Evolutionary conservation across 2,888 invertebrate species (phyloP).

Genomic region (Drosophila aldrichi): DNA sequence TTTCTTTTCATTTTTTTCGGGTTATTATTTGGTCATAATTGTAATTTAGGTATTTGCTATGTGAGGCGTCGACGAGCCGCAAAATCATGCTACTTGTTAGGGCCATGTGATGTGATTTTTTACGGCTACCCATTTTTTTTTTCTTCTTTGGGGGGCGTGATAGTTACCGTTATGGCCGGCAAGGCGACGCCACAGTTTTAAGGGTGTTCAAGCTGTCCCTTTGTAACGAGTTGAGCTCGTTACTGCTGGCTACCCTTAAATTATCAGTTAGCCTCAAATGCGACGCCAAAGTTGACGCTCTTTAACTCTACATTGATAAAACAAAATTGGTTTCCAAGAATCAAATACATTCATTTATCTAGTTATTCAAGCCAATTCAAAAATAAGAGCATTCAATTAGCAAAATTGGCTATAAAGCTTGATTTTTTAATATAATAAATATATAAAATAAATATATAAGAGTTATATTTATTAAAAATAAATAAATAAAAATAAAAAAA

Average conservation of each 20-base stretch:
- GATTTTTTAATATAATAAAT: no score
- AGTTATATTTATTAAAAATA: no score
- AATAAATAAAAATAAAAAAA: no score
- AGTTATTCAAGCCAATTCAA: neutral
- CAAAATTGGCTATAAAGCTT: neutral
- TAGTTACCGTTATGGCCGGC: slow-evolving; percentile 49
- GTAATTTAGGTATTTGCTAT: slow-evolving; percentile 77
- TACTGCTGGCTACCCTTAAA: slow-evolving; percentile 34
- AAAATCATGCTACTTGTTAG: slow-evolving; percentile 71
- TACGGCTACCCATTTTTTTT: slow-evolving; percentile 27
- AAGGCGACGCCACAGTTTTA: slow-evolving; percentile 37
- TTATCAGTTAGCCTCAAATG: slow-evolving; percentile 49
- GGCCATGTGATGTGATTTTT: slow-evolving; percentile 72
- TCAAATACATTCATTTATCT: neutral
- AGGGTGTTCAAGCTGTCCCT: slow-evolving; percentile 9
- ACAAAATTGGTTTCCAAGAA: slow-evolving; percentile 36
- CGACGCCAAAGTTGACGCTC: slow-evolving; percentile 21
- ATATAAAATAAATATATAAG: no score
- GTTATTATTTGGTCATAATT: slow-evolving; percentile 78
- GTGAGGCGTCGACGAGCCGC: slow-evolving; percentile 57
- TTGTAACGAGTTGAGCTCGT: slow-evolving; percentile 29
- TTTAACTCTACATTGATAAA: slow-evolving; percentile 1
- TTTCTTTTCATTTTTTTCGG: slow-evolving; percentile 71
- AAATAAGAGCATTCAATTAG: neutral
- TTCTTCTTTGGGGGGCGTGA: slow-evolving; percentile 32